A percentile compares a stretch with the other conserved stretches of the same genome.
These are phyloP conservation scores for Drosophila insularis DNA, from an alignment of 1,140 invertebrate species.

Conservation along the genomic window DNA sequence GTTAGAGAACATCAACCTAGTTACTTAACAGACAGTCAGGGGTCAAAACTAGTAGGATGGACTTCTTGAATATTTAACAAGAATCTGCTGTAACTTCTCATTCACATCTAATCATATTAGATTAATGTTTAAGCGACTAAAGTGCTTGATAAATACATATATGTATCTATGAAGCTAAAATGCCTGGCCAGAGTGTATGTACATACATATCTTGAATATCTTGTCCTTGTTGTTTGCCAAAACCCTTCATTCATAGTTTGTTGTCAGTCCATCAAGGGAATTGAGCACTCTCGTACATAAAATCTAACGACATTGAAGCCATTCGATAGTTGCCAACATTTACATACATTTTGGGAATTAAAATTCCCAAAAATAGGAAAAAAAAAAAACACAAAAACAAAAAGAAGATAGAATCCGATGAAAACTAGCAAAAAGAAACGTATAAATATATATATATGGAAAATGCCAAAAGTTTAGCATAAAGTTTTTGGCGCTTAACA, in stretches of 20 bases:
- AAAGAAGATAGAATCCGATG: slow-evolving; percentile 18
- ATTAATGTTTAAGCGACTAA: slow-evolving; percentile 45
- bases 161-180: slow-evolving; percentile 13
- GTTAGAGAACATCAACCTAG: neutral
- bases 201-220: slow-evolving; percentile 33
- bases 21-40: neutral
- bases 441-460: slow-evolving; percentile 18
- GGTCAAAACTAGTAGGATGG: slow-evolving; percentile 20
- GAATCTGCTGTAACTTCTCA: slow-evolving; percentile 28
- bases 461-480: slow-evolving; percentile 73
- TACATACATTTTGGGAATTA: slow-evolving; percentile 72
- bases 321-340: slow-evolving; percentile 68
- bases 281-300: slow-evolving; percentile 36
- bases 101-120: slow-evolving; percentile 40
- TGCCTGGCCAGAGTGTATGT: slow-evolving; percentile 22
- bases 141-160: slow-evolving; percentile 68
- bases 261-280: slow-evolving; percentile 11
- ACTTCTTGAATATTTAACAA: slow-evolving; percentile 49
- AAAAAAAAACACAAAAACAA: slow-evolving; percentile 8
- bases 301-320: slow-evolving; percentile 68
- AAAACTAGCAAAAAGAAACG: neutral
- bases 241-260: slow-evolving; percentile 16
- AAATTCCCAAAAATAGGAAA: slow-evolving; percentile 55
- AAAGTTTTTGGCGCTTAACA: slow-evolving; percentile 74
- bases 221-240: slow-evolving; percentile 34